Percentiles rank a stretch among this genome's conserved stretches.
These are phyloP conservation scores for Penaeus vannamei DNA, from an alignment of 1,140 invertebrate species.

Conservation along the genomic window DNA sequence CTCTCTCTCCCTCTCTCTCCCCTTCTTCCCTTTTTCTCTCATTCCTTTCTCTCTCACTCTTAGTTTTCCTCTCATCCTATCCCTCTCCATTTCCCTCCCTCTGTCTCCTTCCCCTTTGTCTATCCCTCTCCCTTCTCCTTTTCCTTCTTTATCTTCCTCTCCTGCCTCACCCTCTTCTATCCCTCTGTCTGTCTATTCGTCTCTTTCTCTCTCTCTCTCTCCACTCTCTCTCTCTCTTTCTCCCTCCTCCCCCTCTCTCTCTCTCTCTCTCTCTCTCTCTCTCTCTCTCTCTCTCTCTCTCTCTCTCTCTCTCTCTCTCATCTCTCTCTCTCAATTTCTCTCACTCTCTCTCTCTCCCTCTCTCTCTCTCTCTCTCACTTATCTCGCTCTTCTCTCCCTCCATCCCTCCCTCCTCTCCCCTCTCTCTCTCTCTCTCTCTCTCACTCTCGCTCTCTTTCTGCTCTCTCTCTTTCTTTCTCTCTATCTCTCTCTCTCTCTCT, in stretches of 20 bases:
- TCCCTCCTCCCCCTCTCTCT: background rate
- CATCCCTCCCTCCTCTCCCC: background rate
- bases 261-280: background rate
- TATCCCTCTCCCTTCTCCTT: background rate
- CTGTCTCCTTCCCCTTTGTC: background rate
- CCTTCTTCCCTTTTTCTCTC: background rate
- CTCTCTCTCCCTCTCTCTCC: background rate
- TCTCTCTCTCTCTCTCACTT: slow-evolving; percentile 10
- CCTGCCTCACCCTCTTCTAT: background rate
- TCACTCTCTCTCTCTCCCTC: background rate
- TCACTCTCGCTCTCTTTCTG: background rate
- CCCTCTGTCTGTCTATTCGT: background rate
- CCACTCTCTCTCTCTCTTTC: background rate
- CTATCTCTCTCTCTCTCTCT: no score
- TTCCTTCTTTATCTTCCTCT: background rate
- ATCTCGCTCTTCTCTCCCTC: background rate
- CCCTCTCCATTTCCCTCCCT: no score
- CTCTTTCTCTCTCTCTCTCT: background rate
- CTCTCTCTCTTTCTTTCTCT: no score
- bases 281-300: no score
- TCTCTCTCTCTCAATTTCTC: no score
- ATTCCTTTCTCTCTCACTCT: background rate
- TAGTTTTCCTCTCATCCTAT: no score
- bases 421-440: background rate
- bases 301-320: no score